A percentile compares a stretch with the other conserved stretches of the same genome.
phyloP scores from a whole-genome alignment of 2,888 invertebrate genomes.

The Acanthosoma haemorrhoidale region DNA sequence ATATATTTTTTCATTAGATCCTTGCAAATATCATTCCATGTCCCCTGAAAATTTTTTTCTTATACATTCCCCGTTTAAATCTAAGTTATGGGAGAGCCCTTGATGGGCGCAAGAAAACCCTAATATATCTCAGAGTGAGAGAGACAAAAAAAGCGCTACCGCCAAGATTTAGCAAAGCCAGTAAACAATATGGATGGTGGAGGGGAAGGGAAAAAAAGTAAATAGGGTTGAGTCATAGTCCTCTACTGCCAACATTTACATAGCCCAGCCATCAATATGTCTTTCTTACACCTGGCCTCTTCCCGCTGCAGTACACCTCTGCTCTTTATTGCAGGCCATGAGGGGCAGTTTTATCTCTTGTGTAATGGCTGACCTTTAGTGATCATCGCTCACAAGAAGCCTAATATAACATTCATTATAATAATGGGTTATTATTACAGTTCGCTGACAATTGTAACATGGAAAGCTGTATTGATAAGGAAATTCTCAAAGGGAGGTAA shows the following conservation, averaged over 20 bases:
- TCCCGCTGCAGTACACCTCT: too few relatives aligned
- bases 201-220: constrained; percentile 2
- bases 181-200: background rate
- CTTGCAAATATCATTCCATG: too few relatives aligned
- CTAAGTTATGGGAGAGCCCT: background rate
- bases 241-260: background rate
- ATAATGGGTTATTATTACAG: too few relatives aligned
- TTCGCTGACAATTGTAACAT: too few relatives aligned
- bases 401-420: too few relatives aligned
- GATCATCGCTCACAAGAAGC: too few relatives aligned
- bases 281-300: background rate
- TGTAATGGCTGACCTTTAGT: too few relatives aligned
- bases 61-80: background rate
- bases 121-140: background rate
- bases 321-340: too few relatives aligned
- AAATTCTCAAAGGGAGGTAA: too few relatives aligned
- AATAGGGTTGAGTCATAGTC: background rate
- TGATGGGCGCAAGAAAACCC: background rate
- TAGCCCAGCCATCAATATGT: background rate
- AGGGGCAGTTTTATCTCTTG: too few relatives aligned
- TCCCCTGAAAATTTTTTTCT: background rate
- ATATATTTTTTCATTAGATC: too few relatives aligned
- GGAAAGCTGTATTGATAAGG: too few relatives aligned
- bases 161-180: background rate
- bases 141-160: background rate